Percentiles rank a stretch among this genome's conserved stretches.
Evolutionary conservation across 2,888 invertebrate genomes (phyloP).

Genomic region (Agonopterix alstromeriana): DNA sequence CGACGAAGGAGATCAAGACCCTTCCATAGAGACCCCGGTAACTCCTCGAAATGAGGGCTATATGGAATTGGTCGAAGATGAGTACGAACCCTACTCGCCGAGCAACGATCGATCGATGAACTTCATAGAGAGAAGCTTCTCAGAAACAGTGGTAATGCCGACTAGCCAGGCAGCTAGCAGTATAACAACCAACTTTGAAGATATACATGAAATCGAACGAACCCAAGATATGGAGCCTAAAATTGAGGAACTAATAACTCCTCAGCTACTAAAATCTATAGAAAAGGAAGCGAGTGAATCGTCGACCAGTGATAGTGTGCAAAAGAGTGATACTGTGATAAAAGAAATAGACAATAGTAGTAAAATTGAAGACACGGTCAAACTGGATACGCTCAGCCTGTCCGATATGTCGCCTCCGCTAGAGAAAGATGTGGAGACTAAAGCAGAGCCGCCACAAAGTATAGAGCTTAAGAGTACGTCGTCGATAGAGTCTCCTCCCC

Average conservation of each 20-base stretch:
- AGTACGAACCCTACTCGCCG: conserved; percentile 52
- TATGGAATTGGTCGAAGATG: conserved; percentile 66
- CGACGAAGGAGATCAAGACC: conserved; percentile 91
- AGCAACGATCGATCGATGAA: conserved; percentile 70
- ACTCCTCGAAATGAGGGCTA: conserved; percentile 55
- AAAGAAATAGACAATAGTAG: conserved; percentile 12
- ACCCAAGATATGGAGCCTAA: conserved; percentile 9
- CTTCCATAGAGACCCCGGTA: conserved; percentile 76
- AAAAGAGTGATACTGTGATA: conserved; percentile 9
- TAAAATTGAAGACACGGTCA: conserved; percentile 12
- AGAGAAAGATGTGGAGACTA: conserved; percentile 27
- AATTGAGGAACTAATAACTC: conserved; percentile 21
- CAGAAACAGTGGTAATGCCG: conserved; percentile 54
- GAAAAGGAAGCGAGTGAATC: conserved; percentile 32
- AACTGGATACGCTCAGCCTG: conserved; percentile 37
- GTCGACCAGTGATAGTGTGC: conserved; percentile 15
- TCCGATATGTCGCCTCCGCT: conserved; percentile 51
- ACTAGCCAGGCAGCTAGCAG: conserved; percentile 20
- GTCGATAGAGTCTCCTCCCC: conserved; percentile 1
- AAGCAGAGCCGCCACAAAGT: conserved; percentile 1
- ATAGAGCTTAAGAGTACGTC: background rate
- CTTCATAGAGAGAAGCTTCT: conserved; percentile 71
- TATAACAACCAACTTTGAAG: conserved; percentile 3
- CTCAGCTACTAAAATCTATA: conserved; percentile 24
- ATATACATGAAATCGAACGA: conserved; percentile 4